Evolutionary conservation across 2,888 invertebrate genomes (phyloP), one percentile per base, ranked within the genome.

Genomic region (Melanargia galathea): DNA sequence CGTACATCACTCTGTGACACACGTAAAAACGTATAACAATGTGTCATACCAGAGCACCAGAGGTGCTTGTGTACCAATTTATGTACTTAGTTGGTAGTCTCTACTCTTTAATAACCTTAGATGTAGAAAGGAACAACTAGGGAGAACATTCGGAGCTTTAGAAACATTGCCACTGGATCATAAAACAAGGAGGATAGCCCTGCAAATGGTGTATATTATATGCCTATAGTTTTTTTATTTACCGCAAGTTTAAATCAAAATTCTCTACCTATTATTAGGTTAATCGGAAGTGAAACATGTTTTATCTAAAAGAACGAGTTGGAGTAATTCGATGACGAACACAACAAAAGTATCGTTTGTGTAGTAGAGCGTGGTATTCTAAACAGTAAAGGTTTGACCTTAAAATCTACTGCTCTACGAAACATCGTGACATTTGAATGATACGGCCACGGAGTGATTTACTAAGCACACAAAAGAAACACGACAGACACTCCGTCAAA

Each of bases 351-450:
- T 22, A n/a, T 38, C 1, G 52, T 5, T 55, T 22, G 40, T 16
- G 26, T 55, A 43, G 24, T 55, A 55, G 40, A 55, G 40, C 40
- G 55, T 55, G 22, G 20, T 55, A 40, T 48, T 57, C 24, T 35
- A 48, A 48, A 58, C 58, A 49, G 48, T 20, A 58, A 22, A 33
- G 13, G 22, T 35, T 48, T 35, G 58, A 49, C 58, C 58, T 58
- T 58, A 58, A 58, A 52, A 49, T 18, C 22, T 45, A 45, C 30
- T 35, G 48, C 61, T 40, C 51, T 33, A 60, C 38, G 49, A 56
- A 63, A 64, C 65, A 62, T 59, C 63, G 46, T 68, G 70, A 68
- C 68, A 68, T 66, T 65, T 63, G 60, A 61, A 66, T 65, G 48
- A 63, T 61, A 18, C 33, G 48, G 65, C 52, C 63, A 60, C 62